Percentiles rank a stretch among this genome's conserved stretches.
phyloP scores from a whole-genome alignment of 2,113 vertebrate genomes.

The Rattus norvegicus region GRCr8 NC_086028.1:28315001-28315500 shows the following conservation, averaged over 20 bases:
- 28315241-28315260: not conserved
- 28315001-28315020: not conserved
- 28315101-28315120: not conserved
- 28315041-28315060: not conserved
- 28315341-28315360: not conserved
- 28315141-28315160: not conserved
- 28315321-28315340: not conserved
- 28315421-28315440: not conserved
- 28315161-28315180: not conserved
- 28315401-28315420: not conserved
- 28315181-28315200: not conserved
- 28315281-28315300: not conserved
- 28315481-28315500: not conserved
- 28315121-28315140: too few species aligned
- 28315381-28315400: not conserved
- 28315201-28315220: not conserved
- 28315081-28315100: not conserved
- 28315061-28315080: not conserved
- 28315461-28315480: not conserved
- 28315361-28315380: not conserved
- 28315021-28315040: slow-evolving; percentile 7
- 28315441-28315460: not conserved
- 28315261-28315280: not conserved
- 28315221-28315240: not conserved
- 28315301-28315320: not conserved